Evolutionary conservation across 1,140 invertebrate genomes (phyloP), one percentile per base, ranked within the genome.

Genomic region (Atta colombica): DNA sequence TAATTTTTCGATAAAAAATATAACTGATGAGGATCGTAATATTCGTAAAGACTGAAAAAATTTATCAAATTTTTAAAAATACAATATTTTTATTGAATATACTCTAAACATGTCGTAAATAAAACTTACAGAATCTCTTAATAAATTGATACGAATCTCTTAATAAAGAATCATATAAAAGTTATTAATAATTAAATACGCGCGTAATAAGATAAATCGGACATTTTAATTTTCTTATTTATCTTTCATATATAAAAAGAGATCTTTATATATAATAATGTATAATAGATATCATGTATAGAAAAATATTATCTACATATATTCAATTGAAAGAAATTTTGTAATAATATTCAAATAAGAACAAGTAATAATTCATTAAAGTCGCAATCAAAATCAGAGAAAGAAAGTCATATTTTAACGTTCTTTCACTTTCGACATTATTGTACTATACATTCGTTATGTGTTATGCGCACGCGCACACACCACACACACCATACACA

Each of bases 21-120:
- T 58, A 21, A 21, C 31, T 10, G 18, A n/a, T 35, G 55, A 28
- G 68, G 21, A 71, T 51, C 49, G 45, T 72, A 72, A 16, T 16
- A 55, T 72, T 72, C 18, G 3, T n/a, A 49, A 49, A 25, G 25
- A 55, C 21, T 71, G 21, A n/a, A 55, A 31, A 55, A n/a, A 14
- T 25, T 16, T 16, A 18, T 35, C 25, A 31, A 31, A 16, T 25
- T 28, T 51, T 80, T 39, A 87, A 92, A 93, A 93, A 93, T 93
- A 91, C 88, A 92, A 92, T 82, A 77, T 92, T 45, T 25, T 93
- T 93, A 93, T 93, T 93, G 61, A 45, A 88, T 25, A 84, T 85
- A 61, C n/a, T 88, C 51, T 86, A 28, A 85, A 87, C 84, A 63
- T n/a, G 4, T 7, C 49, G 8, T 49, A 63, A 63, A 78, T 65